A percentile compares a stretch with the other conserved stretches of the same genome.
phyloP scores from a whole-genome alignment of 2,888 invertebrate genomes.

The Pachymerium ferrugineum region DNA sequence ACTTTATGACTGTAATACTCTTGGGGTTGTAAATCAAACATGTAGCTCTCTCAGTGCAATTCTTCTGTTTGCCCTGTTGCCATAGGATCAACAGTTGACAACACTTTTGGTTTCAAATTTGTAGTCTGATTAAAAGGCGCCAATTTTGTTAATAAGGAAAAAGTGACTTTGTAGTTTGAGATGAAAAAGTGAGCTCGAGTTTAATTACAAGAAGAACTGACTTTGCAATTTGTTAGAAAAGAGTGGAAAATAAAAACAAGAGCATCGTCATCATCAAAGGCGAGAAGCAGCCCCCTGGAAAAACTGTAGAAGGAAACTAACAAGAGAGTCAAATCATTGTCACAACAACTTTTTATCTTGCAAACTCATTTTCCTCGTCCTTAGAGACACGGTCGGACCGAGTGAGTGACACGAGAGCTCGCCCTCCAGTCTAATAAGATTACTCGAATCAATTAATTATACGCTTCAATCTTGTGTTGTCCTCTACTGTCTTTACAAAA shows the following conservation, averaged over 20 bases:
- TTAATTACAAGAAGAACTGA: not conserved
- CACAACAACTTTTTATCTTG: constrained; percentile 11
- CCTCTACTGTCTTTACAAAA: constrained; percentile 8
- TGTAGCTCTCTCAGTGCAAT: not conserved
- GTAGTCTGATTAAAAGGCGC: too few relatives aligned
- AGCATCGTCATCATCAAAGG: not conserved
- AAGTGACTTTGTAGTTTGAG: too few relatives aligned
- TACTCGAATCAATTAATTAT: constrained; percentile 31
- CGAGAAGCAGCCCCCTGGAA: too few relatives aligned
- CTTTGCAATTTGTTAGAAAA: not conserved
- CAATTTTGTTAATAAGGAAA: too few relatives aligned
- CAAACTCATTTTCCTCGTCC: constrained; percentile 1
- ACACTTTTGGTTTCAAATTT: not conserved
- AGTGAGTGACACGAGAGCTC: constrained; percentile 10
- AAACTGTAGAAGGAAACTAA: too few relatives aligned
- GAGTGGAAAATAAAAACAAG: not conserved
- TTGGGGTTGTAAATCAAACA: constrained; percentile 19
- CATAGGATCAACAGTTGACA: constrained; percentile 3
- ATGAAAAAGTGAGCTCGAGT: too few relatives aligned
- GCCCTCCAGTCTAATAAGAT: constrained; percentile 29
- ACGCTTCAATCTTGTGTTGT: constrained; percentile 9
- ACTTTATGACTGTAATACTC: constrained; percentile 6
- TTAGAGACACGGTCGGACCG: not conserved
- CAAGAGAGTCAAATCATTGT: not conserved
- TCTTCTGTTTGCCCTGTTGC: not conserved